Evolutionary conservation across 2,113 vertebrate genomes (phyloP).

Genomic region (Leiothrix lutea): DNA sequence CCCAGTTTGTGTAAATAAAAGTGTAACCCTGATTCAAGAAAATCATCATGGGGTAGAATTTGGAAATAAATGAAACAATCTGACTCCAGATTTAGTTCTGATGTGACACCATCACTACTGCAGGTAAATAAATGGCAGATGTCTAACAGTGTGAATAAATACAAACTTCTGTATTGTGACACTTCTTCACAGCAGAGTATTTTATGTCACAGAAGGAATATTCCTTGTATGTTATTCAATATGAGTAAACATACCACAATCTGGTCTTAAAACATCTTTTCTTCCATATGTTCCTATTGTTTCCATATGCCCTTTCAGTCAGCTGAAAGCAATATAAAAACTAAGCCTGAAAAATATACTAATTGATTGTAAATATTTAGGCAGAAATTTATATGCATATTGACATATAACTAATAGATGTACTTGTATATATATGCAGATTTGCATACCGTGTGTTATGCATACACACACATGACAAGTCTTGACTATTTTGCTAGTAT

Average conservation of each 20-base stretch:
- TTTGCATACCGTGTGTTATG: background rate
- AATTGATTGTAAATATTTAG: conserved; percentile 26
- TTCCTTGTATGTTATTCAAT: background rate
- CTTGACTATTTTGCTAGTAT: background rate
- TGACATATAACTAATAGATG: conserved; percentile 5
- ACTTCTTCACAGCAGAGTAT: background rate
- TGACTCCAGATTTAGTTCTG: background rate
- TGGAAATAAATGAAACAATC: background rate
- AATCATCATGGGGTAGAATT: background rate
- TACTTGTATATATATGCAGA: background rate
- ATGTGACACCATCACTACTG: background rate
- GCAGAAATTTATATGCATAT: conserved; percentile 6
- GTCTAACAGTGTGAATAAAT: background rate
- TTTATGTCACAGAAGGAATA: background rate
- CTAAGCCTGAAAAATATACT: background rate
- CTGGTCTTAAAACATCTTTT: conserved; percentile 8
- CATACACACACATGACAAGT: background rate
- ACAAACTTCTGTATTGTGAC: background rate
- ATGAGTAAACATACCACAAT: background rate
- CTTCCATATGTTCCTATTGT: conserved; percentile 35
- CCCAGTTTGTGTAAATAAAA: background rate
- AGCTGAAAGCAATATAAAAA: conserved; percentile 52
- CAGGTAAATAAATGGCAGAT: background rate
- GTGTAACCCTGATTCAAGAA: background rate
- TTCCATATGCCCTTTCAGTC: conserved; percentile 31